phyloP scores from a whole-genome alignment of 2,888 invertebrate species.

The Drosophila emarginata region DNA sequence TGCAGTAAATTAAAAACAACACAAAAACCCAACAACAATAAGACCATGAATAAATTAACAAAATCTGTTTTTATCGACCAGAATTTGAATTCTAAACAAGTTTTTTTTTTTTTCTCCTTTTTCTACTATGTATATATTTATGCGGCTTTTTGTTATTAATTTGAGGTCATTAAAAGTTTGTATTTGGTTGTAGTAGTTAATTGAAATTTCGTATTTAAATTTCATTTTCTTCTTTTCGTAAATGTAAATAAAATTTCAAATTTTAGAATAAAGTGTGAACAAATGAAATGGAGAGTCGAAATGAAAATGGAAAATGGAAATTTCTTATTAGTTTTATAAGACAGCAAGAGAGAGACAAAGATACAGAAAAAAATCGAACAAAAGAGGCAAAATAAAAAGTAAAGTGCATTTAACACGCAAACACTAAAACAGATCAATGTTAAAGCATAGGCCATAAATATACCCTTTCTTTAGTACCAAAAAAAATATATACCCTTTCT shows the following conservation, averaged over 20 bases:
- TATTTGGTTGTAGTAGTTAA: constrained; percentile 26
- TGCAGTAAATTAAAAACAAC: constrained; percentile 48
- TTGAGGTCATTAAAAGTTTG: constrained; percentile 38
- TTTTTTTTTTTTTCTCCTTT: constrained; percentile 36
- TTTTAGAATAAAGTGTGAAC: not conserved
- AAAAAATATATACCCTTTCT: too few species aligned
- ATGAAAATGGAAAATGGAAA: not conserved
- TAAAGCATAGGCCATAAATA: not conserved
- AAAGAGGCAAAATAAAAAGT: not conserved
- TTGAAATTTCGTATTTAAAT: constrained; percentile 29
- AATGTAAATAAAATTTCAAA: too few species aligned
- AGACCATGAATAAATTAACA: constrained; percentile 59
- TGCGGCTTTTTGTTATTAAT: constrained; percentile 36
- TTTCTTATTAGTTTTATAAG: not conserved
- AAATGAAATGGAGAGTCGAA: constrained; percentile 8
- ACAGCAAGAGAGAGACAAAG: not conserved
- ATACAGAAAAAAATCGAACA: not conserved
- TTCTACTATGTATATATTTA: constrained; percentile 9
- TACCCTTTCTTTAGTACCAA: too few species aligned
- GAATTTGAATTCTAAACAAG: constrained; percentile 61
- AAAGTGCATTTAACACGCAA: constrained; percentile 3
- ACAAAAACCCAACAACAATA: constrained; percentile 1
- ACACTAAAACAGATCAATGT: not conserved
- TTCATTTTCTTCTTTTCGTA: not conserved
- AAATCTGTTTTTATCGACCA: constrained; percentile 13